Percentiles rank a stretch among this genome's conserved stretches.
Evolutionary conservation across 2,113 vertebrate genomes (phyloP).

Genomic region (Cottus gobio): DNA sequence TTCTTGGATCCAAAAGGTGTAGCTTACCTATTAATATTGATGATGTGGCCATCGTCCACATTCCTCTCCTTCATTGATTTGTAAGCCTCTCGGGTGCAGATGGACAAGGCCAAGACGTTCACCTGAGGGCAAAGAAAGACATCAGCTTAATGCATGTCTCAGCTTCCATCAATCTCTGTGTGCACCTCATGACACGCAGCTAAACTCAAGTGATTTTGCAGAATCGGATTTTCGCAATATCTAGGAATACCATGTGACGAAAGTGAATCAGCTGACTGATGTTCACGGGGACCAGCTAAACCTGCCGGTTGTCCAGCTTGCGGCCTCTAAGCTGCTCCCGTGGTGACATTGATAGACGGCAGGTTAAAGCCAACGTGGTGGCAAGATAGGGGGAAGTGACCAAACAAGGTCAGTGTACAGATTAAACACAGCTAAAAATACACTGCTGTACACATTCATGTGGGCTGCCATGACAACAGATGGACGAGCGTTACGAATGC

Average conservation of each 20-base stretch:
- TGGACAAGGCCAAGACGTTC: slow-evolving; percentile 93
- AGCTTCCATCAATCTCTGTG: background rate
- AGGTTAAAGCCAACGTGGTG: slow-evolving; percentile 60
- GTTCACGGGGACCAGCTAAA: slow-evolving; percentile 38
- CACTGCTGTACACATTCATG: slow-evolving; percentile 65
- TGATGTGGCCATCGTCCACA: slow-evolving; percentile 95
- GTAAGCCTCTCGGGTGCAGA: slow-evolving; percentile 95
- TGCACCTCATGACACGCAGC: too few relatives aligned
- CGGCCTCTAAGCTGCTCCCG: slow-evolving; percentile 53
- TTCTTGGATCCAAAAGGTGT: background rate
- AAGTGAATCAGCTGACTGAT: slow-evolving; percentile 2
- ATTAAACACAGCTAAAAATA: slow-evolving; percentile 82
- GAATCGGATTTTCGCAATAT: background rate
- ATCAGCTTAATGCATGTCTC: background rate
- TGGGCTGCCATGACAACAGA: slow-evolving; percentile 80
- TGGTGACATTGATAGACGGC: slow-evolving; percentile 51
- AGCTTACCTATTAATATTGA: slow-evolving; percentile 95
- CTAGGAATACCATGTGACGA: background rate
- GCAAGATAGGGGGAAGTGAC: slow-evolving; percentile 60
- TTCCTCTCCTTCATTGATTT: slow-evolving; percentile 95
- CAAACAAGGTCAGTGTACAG: slow-evolving; percentile 79
- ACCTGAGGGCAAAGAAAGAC: slow-evolving; percentile 80
- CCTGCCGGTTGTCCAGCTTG: slow-evolving; percentile 47
- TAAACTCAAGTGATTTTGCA: background rate
- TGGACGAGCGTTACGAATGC: slow-evolving; percentile 67